Base-by-base conservation (phyloP, 2,888 invertebrate species). In the Drosophila cognata region DNA sequence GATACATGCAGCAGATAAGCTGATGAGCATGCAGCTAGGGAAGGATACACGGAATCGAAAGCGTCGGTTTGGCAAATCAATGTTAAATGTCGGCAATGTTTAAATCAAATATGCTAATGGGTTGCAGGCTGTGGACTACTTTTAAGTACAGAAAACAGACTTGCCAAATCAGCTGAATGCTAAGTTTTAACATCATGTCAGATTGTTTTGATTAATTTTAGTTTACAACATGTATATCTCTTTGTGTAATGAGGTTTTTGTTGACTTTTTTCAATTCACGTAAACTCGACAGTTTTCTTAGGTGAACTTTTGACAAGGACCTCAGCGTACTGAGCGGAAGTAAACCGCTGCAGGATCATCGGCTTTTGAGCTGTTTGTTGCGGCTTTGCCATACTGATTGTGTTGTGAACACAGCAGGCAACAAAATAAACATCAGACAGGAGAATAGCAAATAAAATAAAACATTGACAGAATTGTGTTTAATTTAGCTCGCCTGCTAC, bases 1-100 rank as follows among this genome's bases (percentile, higher is more conserved):
- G 85, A 85, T 85, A 83, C 88, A 88, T 71, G 81, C 79, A 71
- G 73, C 66, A 74, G 85, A 88, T 88, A 88, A 77, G 75, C 65
- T 71, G 77, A 81, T 67, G 74, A 68, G 64, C 72, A 77, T 48
- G 52, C 52, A 57, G n/a, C 41, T 31, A 16, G 18, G 13, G 4
- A 18, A 3, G 29, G 16, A 2, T 25, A 18, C 53, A 5, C 52
- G 65, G 29, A 25, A 65, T 11, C 51, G 59, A 62, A 63, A 60
- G 68, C 36, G 50, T 43, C 25, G 36, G 16, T 16, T 52, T 74
- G 80, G 80, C 75, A 84, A 82, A 87, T 84, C 84, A 83, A 68
- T 70, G 74, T 63, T 62, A 74, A 78, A 58, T 66, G 51, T 48
- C 21, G 63, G 31, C 66, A 66, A 62, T 59, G 64, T 25, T 41